These are phyloP conservation scores for Cynocephalus volans DNA, from an alignment of 2,113 vertebrate species.

Conservation along the genomic window DNA sequence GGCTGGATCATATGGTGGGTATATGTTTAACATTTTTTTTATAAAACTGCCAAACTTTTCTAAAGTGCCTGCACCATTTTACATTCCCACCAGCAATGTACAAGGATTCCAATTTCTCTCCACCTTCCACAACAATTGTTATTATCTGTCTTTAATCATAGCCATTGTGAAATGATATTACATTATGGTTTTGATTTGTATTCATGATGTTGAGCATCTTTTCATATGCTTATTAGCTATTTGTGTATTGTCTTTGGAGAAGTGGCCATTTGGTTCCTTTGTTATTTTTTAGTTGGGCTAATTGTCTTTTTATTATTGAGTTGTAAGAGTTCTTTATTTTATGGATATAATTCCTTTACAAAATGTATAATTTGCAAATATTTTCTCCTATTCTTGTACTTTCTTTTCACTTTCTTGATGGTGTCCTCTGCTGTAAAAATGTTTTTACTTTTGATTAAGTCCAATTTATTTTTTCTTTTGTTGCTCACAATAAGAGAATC, in stretches of 20 bases:
- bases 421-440: background rate
- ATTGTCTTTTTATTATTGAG: background rate
- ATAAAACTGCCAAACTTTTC: background rate
- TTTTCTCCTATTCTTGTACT: background rate
- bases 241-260: background rate
- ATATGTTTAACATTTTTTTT: background rate
- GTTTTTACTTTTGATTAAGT: background rate
- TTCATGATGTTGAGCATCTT: background rate
- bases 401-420: background rate
- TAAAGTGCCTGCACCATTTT: background rate
- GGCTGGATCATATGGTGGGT: background rate
- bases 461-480: background rate
- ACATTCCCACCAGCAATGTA: background rate
- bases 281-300: background rate
- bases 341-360: background rate
- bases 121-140: background rate
- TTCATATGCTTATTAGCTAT: background rate
- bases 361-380: background rate
- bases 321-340: background rate
- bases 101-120: background rate
- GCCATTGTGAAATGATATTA: background rate
- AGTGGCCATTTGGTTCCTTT: background rate
- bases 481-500: background rate
- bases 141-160: background rate
- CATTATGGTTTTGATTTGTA: background rate